These are phyloP conservation scores for Pteropus alecto DNA, from an alignment of 2,113 vertebrate species.

Conservation along the genomic window DNA sequence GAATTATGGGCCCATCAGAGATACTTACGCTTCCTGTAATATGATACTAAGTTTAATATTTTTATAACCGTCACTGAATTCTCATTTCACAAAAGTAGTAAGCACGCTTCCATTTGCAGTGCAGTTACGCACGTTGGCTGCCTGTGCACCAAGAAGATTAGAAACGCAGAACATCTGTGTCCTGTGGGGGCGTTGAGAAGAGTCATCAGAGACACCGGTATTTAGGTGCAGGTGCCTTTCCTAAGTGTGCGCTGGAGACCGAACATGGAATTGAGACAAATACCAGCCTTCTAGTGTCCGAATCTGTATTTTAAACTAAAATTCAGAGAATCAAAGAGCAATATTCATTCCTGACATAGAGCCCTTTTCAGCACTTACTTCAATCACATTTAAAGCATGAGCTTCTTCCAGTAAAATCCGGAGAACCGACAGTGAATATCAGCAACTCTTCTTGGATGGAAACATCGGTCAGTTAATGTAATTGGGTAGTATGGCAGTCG, in stretches of 20 bases:
- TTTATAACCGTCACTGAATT: conserved; percentile 70
- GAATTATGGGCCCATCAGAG: conserved; percentile 72
- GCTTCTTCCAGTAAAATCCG: conserved; percentile 20
- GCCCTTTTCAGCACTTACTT: not conserved
- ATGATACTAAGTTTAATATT: conserved; percentile 71
- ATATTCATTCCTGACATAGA: not conserved
- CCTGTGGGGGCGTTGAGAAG: not conserved
- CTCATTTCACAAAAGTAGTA: conserved; percentile 60
- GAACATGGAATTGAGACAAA: not conserved
- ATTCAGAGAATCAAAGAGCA: not conserved
- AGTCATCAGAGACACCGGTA: not conserved
- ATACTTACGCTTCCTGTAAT: conserved; percentile 72
- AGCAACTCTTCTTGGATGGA: conserved; percentile 48
- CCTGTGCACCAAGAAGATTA: conserved; percentile 32
- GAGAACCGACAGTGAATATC: not conserved
- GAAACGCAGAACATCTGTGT: not conserved
- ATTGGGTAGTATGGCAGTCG: not conserved
- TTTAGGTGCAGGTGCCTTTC: conserved; percentile 7
- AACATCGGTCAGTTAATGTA: conserved; percentile 27
- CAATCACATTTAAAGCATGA: conserved; percentile 2
- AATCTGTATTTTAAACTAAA: conserved; percentile 19
- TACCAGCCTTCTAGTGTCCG: not conserved
- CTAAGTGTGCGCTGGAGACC: not conserved
- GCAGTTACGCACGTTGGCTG: conserved; percentile 52
- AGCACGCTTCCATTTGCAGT: conserved; percentile 30